Evolutionary conservation across 2,888 invertebrate genomes (phyloP), one percentile per base, ranked within the genome.

Genomic region (Magallana nippona): DNA sequence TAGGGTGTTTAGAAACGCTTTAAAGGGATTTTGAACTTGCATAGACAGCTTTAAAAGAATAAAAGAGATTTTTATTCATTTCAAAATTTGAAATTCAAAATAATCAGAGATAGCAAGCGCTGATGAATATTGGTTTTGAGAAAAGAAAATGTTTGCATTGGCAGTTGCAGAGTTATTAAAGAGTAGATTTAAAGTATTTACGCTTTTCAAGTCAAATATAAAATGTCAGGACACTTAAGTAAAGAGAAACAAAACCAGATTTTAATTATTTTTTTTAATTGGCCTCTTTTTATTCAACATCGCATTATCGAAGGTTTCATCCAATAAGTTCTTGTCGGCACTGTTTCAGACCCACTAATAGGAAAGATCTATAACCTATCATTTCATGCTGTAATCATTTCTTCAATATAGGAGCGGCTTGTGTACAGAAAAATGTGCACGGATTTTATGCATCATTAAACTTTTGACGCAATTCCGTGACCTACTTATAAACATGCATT

Each of bases 21-120:
- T 71, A 71, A 71, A 32, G 15, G 71, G 71, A 71, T 71, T 71
- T 71, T 27, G 11, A 27, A 71, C 27, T 71, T 27, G 8, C 0
- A 13, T 13, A 27, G 27, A 22, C 13, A 27, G 15, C 22, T 22
- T 15, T 71, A 15, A 8, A 1, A 32, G 44, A 71, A 27, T 71
- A 32, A 8, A 27, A 71, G 32, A 71, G 63, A 71, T 71, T 71
- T 22, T 27, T 27, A 62, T 71, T 71, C 71, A 71, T 71, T 71
- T 71, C 15, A 71, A 32, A 32, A 27, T 71, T 22, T 71, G 32
- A 71, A 71, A 71, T 71, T 71, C 71, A 71, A 15, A 44, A 44
- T 44, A 44, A 10, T 44, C 44, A 44, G 44, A 44, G 44, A 44
- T 44, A 44, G 44, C 44, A 8, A 44, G 5, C 19, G 3, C 10